Evolutionary conservation across 1,140 invertebrate species (phyloP).

Genomic region (Scaptomyza hsui): DNA sequence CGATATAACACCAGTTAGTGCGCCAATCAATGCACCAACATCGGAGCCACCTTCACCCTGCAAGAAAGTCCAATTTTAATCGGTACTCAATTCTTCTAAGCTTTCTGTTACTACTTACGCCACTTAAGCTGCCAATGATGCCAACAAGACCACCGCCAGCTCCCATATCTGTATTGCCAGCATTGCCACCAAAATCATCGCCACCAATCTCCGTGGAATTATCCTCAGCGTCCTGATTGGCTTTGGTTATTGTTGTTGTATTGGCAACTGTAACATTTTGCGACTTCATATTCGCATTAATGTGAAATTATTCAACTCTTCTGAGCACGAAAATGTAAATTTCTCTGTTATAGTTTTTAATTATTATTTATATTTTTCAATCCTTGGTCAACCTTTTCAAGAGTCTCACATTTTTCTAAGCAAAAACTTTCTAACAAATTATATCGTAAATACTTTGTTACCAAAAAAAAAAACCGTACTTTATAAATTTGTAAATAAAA

Average conservation of each 20-base stretch:
- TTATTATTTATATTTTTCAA: too few relatives aligned
- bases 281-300: slow-evolving; percentile 49
- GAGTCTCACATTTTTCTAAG: too few relatives aligned
- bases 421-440: too few relatives aligned
- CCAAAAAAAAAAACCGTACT: too few relatives aligned
- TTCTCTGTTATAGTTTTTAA: too few relatives aligned
- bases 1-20: slow-evolving; percentile 84
- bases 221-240: slow-evolving; percentile 38
- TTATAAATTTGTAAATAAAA: too few relatives aligned
- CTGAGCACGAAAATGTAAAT: not conserved
- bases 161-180: slow-evolving; percentile 6
- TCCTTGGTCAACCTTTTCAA: too few relatives aligned
- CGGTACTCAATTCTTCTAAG: not conserved
- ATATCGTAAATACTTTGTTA: too few relatives aligned
- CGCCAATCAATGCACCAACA: slow-evolving; percentile 81
- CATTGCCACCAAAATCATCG: slow-evolving; percentile 15
- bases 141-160: slow-evolving; percentile 84
- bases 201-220: slow-evolving; percentile 39
- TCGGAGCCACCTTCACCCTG: slow-evolving; percentile 83
- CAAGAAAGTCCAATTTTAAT: not conserved
- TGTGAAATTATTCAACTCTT: slow-evolving; percentile 9
- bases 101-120: slow-evolving; percentile 83
- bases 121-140: slow-evolving; percentile 84
- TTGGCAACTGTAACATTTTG: slow-evolving; percentile 62
- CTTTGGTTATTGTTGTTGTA: not conserved